These are phyloP conservation scores for Zoroaster sp. DNA, from an alignment of 53 echinoderm and acorn worm species.

Conservation along the genomic window DNA sequence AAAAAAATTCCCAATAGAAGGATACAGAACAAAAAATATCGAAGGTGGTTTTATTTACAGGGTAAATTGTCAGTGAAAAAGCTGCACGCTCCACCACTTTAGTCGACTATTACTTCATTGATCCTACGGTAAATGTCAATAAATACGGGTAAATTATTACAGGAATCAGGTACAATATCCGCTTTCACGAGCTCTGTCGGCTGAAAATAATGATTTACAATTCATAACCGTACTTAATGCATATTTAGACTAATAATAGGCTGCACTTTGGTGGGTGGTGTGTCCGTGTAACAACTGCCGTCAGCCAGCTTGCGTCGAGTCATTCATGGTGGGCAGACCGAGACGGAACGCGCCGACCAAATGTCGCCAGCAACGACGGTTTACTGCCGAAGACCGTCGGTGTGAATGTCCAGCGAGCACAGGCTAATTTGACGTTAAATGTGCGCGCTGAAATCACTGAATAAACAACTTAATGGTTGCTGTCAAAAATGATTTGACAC, in stretches of 20 bases:
- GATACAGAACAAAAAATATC: not conserved
- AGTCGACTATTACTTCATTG: constrained; percentile 42
- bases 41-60: constrained; percentile 13
- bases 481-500: too few relatives aligned
- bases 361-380: not conserved
- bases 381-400: not conserved
- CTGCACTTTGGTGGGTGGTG: not conserved
- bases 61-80: constrained; percentile 36
- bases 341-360: not conserved
- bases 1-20: not conserved
- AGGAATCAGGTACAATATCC: constrained; percentile 30
- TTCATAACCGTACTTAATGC: not conserved
- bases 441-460: too few relatives aligned
- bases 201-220: constrained; percentile 11
- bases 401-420: too few relatives aligned
- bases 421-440: too few relatives aligned
- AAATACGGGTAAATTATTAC: constrained; percentile 38
- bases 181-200: not conserved
- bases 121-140: constrained; percentile 38
- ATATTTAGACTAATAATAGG: not conserved
- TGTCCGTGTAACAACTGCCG: not conserved
- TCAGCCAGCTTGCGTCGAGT: not conserved
- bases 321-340: not conserved
- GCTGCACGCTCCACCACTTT: constrained; percentile 52
- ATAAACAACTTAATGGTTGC: too few relatives aligned